Evolutionary conservation across 2,888 invertebrate genomes (phyloP).

Genomic region (Drosophila nigricruria): DNA sequence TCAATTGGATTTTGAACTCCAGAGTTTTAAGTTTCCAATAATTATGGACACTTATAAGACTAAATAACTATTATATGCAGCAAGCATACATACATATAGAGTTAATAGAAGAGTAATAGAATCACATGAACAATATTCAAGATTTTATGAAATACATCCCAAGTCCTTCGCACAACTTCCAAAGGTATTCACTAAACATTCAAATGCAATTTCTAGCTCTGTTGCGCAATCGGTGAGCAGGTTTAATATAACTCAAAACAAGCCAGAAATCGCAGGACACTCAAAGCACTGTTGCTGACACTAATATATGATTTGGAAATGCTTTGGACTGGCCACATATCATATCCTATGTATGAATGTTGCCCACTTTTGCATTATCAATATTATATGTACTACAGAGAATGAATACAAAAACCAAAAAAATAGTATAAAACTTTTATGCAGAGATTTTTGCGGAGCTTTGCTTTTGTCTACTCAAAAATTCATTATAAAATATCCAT

Average conservation of each 20-base stretch:
- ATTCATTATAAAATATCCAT: conserved; percentile 79
- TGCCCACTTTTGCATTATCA: conserved; percentile 21
- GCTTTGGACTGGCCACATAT: conserved; percentile 30
- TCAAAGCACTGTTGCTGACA: conserved; percentile 3
- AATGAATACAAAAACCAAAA: conserved; percentile 16
- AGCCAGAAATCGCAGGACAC: not conserved
- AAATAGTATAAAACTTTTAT: conserved; percentile 39
- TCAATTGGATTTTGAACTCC: no score
- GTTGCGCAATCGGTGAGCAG: not conserved
- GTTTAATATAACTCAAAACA: not conserved
- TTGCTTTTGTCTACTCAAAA: conserved; percentile 56
- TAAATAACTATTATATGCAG: no score
- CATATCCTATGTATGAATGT: conserved; percentile 9
- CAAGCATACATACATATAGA: no score
- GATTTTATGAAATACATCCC: no score
- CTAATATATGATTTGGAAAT: conserved; percentile 38
- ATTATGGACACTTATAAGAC: no score
- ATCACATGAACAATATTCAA: no score
- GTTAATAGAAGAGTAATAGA: no score
- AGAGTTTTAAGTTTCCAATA: no score
- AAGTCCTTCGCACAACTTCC: no score
- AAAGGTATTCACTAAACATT: not conserved
- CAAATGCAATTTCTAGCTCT: not conserved
- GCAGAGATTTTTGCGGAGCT: conserved; percentile 38
- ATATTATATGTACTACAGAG: conserved; percentile 28